Evolutionary conservation across 1,140 invertebrate genomes (phyloP).

Genomic region (Drosophila paulistorum): DNA sequence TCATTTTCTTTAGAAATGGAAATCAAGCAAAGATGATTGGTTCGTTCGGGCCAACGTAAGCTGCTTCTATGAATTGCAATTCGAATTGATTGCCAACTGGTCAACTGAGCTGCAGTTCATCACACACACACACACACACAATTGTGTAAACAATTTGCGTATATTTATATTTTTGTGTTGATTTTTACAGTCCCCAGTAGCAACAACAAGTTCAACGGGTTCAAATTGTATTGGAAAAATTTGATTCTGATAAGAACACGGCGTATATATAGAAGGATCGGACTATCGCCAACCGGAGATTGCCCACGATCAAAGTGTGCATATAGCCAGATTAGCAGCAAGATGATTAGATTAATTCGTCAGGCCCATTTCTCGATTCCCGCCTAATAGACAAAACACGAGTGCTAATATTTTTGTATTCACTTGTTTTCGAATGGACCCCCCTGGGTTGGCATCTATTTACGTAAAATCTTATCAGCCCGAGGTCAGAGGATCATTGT

Average conservation of each 20-base stretch:
- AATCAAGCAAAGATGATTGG: not conserved
- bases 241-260: conserved; percentile 29
- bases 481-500: not conserved
- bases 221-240: conserved; percentile 64
- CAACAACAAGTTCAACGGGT: conserved; percentile 40
- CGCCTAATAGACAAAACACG: not conserved
- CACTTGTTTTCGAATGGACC: not conserved
- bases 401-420: not conserved
- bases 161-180: conserved; percentile 29
- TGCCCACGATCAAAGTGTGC: conserved; percentile 21
- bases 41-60: conserved; percentile 48
- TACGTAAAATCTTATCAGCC: not conserved
- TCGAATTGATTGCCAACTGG: not conserved
- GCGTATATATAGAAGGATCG: conserved; percentile 1
- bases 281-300: conserved; percentile 49
- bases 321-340: too few relatives aligned
- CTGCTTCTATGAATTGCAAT: conserved; percentile 3
- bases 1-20: conserved; percentile 44
- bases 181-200: conserved; percentile 5
- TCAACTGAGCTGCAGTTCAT: not conserved
- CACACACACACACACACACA: not conserved
- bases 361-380: not conserved
- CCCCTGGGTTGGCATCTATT: not conserved
- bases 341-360: conserved; percentile 25
- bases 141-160: not conserved